A percentile compares a stretch with the other conserved stretches of the same genome.
Evolutionary conservation across 2,797 vertebrate species (phyloP).

Genomic region (Sebastes taczanowskii): DNA sequence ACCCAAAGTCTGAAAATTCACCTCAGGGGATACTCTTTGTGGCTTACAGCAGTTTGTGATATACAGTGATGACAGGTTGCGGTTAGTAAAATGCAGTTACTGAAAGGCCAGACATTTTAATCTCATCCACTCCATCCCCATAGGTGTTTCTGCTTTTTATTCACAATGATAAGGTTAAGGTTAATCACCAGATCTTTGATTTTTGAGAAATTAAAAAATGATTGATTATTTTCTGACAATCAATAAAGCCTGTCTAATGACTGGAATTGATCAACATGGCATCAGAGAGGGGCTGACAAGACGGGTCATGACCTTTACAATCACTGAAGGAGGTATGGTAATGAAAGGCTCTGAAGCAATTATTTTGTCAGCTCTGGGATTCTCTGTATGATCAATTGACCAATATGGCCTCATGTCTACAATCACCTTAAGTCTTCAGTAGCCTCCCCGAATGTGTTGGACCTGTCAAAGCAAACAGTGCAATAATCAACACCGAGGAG

Average conservation of each 20-base stretch:
- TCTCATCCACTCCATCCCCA: not conserved
- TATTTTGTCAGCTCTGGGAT: conserved; percentile 47
- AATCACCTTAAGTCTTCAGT: conserved; percentile 24
- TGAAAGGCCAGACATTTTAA: conserved; percentile 3
- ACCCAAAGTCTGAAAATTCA: conserved; percentile 33
- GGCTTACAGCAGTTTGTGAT: conserved; percentile 21
- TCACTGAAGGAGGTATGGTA: conserved; percentile 34
- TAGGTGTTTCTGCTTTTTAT: not conserved
- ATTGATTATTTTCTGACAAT: conserved; percentile 39
- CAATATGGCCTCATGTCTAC: conserved; percentile 33
- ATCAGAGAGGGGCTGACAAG: conserved; percentile 31
- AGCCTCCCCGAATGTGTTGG: not conserved
- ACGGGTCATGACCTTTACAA: conserved; percentile 51
- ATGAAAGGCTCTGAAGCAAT: conserved; percentile 55
- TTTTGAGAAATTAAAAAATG: conserved; percentile 14
- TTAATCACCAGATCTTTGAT: conserved; percentile 7
- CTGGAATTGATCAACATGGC: conserved; percentile 44
- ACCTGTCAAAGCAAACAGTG: conserved; percentile 18
- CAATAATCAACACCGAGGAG: conserved; percentile 12
- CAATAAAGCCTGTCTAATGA: conserved; percentile 29
- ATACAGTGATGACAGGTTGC: not conserved
- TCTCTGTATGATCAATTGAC: conserved; percentile 58
- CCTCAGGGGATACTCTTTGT: conserved; percentile 19
- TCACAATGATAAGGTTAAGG: not conserved
- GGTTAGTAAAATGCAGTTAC: conserved; percentile 24